Evolutionary conservation across 2,888 invertebrate species (phyloP).

Genomic region (Trachelus iudaicus): DNA sequence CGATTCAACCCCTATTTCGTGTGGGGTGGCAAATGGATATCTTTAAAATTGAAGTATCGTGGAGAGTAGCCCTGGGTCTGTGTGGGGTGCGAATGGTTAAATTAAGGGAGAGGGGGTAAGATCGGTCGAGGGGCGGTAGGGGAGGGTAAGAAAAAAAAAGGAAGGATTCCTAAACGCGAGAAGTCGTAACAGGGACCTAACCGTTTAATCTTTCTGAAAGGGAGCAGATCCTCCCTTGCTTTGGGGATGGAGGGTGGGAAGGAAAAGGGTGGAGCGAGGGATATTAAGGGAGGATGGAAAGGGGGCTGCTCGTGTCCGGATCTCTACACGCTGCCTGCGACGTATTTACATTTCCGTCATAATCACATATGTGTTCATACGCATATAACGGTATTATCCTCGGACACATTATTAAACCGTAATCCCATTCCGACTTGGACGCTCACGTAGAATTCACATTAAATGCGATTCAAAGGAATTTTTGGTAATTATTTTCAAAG

Average conservation of each 20-base stretch:
- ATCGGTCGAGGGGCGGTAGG: too few relatives aligned
- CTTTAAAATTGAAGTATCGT: too few relatives aligned
- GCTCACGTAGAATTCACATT: conserved; percentile 52
- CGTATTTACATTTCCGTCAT: conserved; percentile 44
- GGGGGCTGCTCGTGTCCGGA: background rate
- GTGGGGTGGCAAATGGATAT: too few relatives aligned
- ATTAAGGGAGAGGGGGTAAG: too few relatives aligned
- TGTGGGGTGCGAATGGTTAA: too few relatives aligned
- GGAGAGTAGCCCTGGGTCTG: too few relatives aligned
- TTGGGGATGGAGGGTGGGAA: background rate
- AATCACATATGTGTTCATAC: conserved; percentile 35
- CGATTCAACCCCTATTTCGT: too few relatives aligned
- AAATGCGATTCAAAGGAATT: conserved; percentile 33
- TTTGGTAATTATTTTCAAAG: too few relatives aligned
- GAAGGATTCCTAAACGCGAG: background rate
- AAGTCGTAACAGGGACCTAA: background rate
- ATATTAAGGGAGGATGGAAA: background rate
- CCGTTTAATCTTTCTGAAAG: conserved; percentile 6
- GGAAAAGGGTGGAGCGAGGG: conserved; percentile 18
- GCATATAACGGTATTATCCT: conserved; percentile 22
- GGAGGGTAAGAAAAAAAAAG: background rate
- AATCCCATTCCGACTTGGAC: conserved; percentile 49
- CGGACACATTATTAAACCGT: conserved; percentile 37
- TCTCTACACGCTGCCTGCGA: background rate
- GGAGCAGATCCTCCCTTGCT: conserved; percentile 1